Evolutionary conservation across 2,113 vertebrate genomes (phyloP).

Genomic region (Pyrgilauda ruficollis): DNA sequence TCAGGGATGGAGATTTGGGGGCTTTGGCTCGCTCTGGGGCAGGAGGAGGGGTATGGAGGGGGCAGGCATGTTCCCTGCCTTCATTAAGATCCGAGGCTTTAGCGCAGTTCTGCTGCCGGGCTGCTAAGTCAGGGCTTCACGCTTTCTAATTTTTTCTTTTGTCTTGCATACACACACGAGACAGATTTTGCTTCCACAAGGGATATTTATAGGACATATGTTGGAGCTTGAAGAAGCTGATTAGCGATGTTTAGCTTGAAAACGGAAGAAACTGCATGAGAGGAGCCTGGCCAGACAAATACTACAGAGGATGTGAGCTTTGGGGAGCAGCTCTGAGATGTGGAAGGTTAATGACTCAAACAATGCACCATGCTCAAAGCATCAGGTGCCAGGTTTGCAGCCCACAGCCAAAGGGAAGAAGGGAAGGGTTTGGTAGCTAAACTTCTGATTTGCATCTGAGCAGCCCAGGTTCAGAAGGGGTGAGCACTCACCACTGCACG

Average conservation of each 20-base stretch:
- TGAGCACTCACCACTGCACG: not conserved
- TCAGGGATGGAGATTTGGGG: rapidly evolving
- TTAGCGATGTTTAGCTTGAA: constrained; percentile 26
- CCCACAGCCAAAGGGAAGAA: not conserved
- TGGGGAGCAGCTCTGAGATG: not conserved
- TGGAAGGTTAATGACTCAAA: not conserved
- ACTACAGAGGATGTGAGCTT: not conserved
- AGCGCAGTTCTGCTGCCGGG: not conserved
- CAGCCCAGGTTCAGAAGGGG: not conserved
- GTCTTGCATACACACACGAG: constrained; percentile 40
- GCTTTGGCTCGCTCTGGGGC: not conserved
- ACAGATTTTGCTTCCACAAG: constrained; percentile 54
- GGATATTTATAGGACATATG: constrained; percentile 62
- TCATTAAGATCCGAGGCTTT: not conserved
- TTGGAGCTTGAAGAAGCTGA: constrained; percentile 42
- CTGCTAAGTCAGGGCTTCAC: constrained; percentile 51
- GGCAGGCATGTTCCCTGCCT: not conserved
- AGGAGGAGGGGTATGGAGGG: not conserved
- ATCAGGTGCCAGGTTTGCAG: not conserved
- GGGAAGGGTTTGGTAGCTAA: not conserved
- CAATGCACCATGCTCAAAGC: not conserved
- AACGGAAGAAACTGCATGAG: constrained; percentile 1
- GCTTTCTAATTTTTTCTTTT: constrained; percentile 53
- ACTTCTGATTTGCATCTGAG: not conserved
- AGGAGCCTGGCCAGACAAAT: not conserved